These are phyloP conservation scores for Neodon shergylaensis DNA, from an alignment of 2,113 vertebrate genomes.

Conservation along the genomic window DNA sequence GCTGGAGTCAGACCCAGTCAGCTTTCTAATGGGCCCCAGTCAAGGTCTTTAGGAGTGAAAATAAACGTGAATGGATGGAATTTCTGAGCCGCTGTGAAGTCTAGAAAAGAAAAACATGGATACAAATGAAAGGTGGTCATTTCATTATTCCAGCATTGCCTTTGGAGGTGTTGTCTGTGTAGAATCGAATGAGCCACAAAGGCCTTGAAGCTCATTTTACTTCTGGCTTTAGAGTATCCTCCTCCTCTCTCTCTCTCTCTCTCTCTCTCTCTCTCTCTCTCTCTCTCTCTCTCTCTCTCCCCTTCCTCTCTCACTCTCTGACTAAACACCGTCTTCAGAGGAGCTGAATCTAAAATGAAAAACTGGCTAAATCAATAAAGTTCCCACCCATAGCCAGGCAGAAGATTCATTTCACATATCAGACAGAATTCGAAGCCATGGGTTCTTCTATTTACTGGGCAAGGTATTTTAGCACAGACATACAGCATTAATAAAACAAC, in stretches of 20 bases:
- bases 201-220: not conserved
- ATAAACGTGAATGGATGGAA: not conserved
- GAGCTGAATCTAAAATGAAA: constrained; percentile 51
- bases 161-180: not conserved
- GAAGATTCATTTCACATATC: constrained; percentile 60
- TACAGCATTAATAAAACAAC: constrained; percentile 60
- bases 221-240: not conserved
- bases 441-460: not conserved
- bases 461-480: constrained; percentile 23
- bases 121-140: constrained; percentile 7
- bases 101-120: constrained; percentile 20
- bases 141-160: constrained; percentile 12
- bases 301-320: not conserved
- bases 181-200: not conserved
- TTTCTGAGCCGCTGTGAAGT: not conserved
- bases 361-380: constrained; percentile 49
- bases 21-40: not conserved
- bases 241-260: not conserved
- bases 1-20: not conserved
- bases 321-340: not conserved
- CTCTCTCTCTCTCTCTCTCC: not conserved
- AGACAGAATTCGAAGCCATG: constrained; percentile 38
- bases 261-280: not conserved
- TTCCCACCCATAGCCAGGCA: constrained; percentile 1
- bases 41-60: not conserved